These are phyloP conservation scores for Tenthredo notha DNA, from an alignment of 2,888 invertebrate genomes.

Conservation along the genomic window DNA sequence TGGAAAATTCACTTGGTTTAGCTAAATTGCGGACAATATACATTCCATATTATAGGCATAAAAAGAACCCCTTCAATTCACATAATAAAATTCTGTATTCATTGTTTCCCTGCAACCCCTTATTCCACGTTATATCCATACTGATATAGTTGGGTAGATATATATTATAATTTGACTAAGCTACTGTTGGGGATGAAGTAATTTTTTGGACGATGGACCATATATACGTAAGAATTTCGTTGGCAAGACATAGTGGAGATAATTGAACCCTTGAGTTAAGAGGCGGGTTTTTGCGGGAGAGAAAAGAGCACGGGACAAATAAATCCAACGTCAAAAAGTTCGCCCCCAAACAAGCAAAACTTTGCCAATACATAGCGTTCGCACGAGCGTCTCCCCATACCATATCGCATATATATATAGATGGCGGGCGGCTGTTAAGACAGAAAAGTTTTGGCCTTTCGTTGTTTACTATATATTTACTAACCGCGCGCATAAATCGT, in stretches of 20 bases:
- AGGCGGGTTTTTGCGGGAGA: background rate
- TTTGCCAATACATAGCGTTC: conserved; percentile 60
- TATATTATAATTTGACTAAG: background rate
- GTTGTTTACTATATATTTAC: conserved; percentile 47
- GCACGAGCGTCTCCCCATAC: conserved; percentile 27
- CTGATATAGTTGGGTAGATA: background rate
- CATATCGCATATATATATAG: background rate
- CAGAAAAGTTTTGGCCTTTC: conserved; percentile 44
- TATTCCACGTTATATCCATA: background rate
- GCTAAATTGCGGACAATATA: background rate
- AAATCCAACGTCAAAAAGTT: conserved; percentile 63
- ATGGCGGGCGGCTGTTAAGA: conserved; percentile 4
- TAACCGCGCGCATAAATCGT: conserved; percentile 51
- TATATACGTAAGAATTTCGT: background rate
- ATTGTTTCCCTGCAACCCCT: background rate
- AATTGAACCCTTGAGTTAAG: conserved; percentile 22
- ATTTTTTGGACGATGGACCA: background rate
- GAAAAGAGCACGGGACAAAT: conserved; percentile 56
- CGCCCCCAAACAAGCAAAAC: conserved; percentile 59
- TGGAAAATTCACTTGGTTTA: background rate
- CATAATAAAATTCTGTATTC: background rate
- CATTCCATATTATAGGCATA: background rate
- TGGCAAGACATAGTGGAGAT: conserved; percentile 5
- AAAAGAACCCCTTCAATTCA: background rate
- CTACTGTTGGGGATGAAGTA: conserved; percentile 3